These are phyloP conservation scores for Itoplectis maculator DNA, from an alignment of 2,888 invertebrate species.

Conservation along the genomic window DNA sequence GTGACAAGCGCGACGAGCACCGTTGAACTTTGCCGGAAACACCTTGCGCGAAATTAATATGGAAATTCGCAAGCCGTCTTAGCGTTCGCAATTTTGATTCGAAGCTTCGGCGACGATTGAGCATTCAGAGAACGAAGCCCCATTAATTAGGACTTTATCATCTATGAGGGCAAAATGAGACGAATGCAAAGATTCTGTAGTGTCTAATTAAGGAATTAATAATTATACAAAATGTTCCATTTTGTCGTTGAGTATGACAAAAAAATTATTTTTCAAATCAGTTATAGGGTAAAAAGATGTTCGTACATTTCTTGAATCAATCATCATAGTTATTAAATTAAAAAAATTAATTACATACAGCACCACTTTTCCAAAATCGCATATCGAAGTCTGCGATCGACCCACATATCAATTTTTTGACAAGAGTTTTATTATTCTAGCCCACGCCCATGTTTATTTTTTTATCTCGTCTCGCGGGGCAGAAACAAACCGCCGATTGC, in stretches of 20 bases:
- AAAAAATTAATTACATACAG: too few species aligned
- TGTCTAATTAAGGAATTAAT: background rate
- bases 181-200: background rate
- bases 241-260: too few species aligned
- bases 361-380: too few species aligned
- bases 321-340: too few species aligned
- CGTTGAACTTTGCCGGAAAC: slow-evolving; percentile 11
- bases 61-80: background rate
- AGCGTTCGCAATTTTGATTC: slow-evolving; percentile 16
- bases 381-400: too few species aligned
- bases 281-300: too few species aligned
- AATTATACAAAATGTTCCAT: too few species aligned
- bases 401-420: too few species aligned
- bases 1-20: background rate
- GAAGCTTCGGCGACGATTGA: slow-evolving; percentile 9
- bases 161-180: background rate
- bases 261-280: too few species aligned
- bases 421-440: too few species aligned
- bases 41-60: slow-evolving; percentile 18
- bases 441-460: too few species aligned
- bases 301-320: too few species aligned
- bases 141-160: background rate
- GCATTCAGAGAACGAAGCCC: background rate
- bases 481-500: background rate
- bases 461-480: background rate